Evolutionary conservation across 2,113 vertebrate species (phyloP), one percentile per base, ranked within the genome.

Genomic region (Chionomys nivalis): DNA sequence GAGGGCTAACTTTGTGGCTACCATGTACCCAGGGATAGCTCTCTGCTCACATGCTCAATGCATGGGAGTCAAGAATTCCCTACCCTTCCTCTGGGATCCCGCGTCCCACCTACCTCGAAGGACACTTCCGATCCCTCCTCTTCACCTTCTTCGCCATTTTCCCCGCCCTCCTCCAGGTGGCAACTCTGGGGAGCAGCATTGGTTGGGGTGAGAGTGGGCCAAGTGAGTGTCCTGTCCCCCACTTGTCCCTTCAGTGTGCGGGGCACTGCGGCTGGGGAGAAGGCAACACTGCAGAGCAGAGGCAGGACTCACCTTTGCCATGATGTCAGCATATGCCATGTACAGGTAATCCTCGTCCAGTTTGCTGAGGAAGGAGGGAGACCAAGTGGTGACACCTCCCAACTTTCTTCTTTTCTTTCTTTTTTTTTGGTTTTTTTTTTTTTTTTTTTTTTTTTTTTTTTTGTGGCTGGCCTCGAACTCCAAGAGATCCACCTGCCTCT

Each of bases 111-210:
- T 98, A 99, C 99, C 99, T 99, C 99, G 98, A 99, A 99, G 94
- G 99, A 97, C 87, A 98, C 98, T 96, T 99, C 99, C 28, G 97
- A 98, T 93, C 99, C 98, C 96, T 99, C 99, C 83, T 99, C 91
- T 76, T 97, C 98, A 1, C 98, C 89, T 68, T 97, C 89, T 65
- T 97, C 98, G 0, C 98, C 98, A 0, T 98, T 99, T 98, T 98
- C 99, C 97, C 98, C 99, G 72, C 98, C 99, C 97, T 99, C 99
- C 98, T 99, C 99, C 97, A 99, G 98, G 98, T 99, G 99, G 95
- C 99, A 99, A 98, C 99, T 99, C 99, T 99, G 98, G 4, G 98
- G 6, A 91, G 1, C 21, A 47, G 78, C 26, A 85, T 82, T 14
- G 47, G 79, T 93, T 61, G 94, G 63, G n/a, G 47, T 55, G 79